Evolutionary conservation across 2,888 invertebrate species (phyloP).

Genomic region (Epinotia ramella): DNA sequence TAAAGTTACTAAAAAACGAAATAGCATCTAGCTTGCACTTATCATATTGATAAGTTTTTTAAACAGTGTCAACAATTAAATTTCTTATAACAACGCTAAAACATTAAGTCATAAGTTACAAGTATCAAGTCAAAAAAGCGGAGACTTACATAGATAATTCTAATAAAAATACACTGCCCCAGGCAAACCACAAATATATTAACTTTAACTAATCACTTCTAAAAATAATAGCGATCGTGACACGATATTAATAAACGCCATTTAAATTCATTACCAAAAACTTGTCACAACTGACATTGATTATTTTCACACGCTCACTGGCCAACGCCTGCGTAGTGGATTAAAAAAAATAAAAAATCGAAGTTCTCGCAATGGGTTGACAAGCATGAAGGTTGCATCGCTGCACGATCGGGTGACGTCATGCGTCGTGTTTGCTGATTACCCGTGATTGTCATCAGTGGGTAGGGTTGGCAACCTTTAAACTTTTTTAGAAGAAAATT

Average conservation of each 20-base stretch:
- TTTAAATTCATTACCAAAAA: slow-evolving; percentile 31
- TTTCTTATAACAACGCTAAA: not conserved
- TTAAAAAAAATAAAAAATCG: slow-evolving; percentile 50
- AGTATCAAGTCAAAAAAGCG: too few relatives aligned
- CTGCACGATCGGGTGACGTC: slow-evolving; percentile 73
- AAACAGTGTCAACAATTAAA: too few relatives aligned
- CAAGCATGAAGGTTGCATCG: slow-evolving; percentile 76
- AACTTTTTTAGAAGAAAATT: not conserved
- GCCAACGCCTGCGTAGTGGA: slow-evolving; percentile 3
- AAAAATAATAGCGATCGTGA: slow-evolving; percentile 17
- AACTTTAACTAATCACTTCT: slow-evolving; percentile 10
- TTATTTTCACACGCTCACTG: slow-evolving; percentile 37
- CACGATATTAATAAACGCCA: slow-evolving; percentile 24
- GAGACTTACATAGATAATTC: too few relatives aligned
- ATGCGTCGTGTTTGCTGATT: slow-evolving; percentile 73
- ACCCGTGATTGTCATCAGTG: slow-evolving; percentile 69
- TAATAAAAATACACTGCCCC: not conserved
- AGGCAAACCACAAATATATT: slow-evolving; percentile 4
- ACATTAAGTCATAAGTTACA: too few relatives aligned
- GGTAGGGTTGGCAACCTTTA: slow-evolving; percentile 61
- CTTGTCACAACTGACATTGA: slow-evolving; percentile 36
- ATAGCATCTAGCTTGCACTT: too few relatives aligned
- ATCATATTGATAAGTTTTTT: too few relatives aligned
- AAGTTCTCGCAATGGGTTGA: slow-evolving; percentile 61
- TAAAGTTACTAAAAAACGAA: too few relatives aligned